Evolutionary conservation across 2,113 vertebrate genomes (phyloP).

Genomic region (Danio rerio): GRCz12tu NC_133187.1:33691501-33692000

Average conservation of each 20-base stretch:
- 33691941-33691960: too few species aligned
- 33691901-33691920: not conserved
- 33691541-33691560: not conserved
- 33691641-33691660: not conserved
- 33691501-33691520: not conserved
- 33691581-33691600: not conserved
- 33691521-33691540: not conserved
- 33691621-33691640: not conserved
- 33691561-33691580: too few species aligned
- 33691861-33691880: not conserved
- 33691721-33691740: not conserved
- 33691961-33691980: too few species aligned
- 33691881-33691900: not conserved
- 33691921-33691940: not conserved
- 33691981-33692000: too few species aligned
- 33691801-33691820: not conserved
- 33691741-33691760: not conserved
- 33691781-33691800: not conserved
- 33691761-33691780: not conserved
- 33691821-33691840: not conserved
- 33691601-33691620: not conserved
- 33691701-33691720: not conserved
- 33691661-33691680: not conserved
- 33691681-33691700: not conserved
- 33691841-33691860: too few species aligned